phyloP scores from a whole-genome alignment of 2,797 vertebrate genomes.

The Myotis findleyi region DNA sequence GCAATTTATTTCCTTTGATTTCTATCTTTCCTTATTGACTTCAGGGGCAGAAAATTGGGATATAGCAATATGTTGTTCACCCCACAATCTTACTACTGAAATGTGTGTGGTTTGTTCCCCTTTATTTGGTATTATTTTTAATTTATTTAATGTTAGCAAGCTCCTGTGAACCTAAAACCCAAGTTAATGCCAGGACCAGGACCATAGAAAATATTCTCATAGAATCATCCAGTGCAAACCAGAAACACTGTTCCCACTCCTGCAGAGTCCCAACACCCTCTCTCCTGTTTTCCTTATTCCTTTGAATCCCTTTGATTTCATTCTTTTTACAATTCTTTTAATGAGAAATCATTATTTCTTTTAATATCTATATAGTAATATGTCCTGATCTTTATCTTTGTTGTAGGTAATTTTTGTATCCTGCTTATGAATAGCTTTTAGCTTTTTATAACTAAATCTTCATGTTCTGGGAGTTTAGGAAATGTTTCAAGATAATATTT shows the following conservation, averaged over 20 bases:
- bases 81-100: neutral
- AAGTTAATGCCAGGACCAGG: neutral
- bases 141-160: neutral
- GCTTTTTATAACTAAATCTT: neutral
- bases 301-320: neutral
- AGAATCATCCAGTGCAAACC: no score
- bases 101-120: fast-evolving
- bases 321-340: neutral
- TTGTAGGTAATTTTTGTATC: neutral
- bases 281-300: neutral
- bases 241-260: fast-evolving
- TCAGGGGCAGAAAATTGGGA: neutral
- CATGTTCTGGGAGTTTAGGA: neutral
- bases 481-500: neutral
- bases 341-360: neutral
- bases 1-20: neutral
- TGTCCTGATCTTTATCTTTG: neutral
- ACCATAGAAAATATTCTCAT: neutral
- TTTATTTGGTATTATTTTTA: neutral
- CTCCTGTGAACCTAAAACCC: neutral
- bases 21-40: neutral
- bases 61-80: neutral
- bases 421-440: neutral
- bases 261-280: neutral
- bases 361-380: neutral